Percentiles rank a stretch among this genome's conserved stretches.
These are phyloP conservation scores for Rambutsinella grinnellia DNA, from an alignment of 2,888 invertebrate species.

Conservation along the genomic window DNA sequence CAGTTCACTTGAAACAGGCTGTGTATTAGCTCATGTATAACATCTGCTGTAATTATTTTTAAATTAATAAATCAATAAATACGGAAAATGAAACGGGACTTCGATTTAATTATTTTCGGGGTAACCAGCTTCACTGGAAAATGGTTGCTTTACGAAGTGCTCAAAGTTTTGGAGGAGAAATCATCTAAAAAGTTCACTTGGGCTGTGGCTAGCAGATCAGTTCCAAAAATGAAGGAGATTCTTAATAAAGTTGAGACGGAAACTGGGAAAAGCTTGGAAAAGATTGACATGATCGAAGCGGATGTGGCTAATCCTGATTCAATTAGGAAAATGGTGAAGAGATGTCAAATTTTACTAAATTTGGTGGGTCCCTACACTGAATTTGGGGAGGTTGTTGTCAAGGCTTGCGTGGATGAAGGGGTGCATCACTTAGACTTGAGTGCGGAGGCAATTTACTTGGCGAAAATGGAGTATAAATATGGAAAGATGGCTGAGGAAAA, in stretches of 20 bases:
- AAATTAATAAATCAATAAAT: too few relatives aligned
- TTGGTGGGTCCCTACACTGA: conserved; percentile 93
- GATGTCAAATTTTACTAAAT: conserved; percentile 86
- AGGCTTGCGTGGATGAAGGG: conserved; percentile 85
- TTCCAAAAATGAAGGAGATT: conserved; percentile 73
- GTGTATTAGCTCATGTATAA: too few relatives aligned
- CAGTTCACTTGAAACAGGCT: too few relatives aligned
- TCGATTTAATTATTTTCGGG: conserved; percentile 90
- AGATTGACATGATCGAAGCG: conserved; percentile 60
- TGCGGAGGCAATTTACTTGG: conserved; percentile 75
- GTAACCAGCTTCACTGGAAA: conserved; percentile 95
- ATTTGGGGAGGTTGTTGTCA: conserved; percentile 90
- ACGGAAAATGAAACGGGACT: neutral
- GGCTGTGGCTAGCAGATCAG: conserved; percentile 89
- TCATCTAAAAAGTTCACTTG: conserved; percentile 82
- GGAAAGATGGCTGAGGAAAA: conserved; percentile 80
- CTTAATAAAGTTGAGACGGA: conserved; percentile 71
- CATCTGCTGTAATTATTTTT: too few relatives aligned
- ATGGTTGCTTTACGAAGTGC: conserved; percentile 80
- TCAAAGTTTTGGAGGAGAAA: conserved; percentile 67
- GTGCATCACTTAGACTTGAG: conserved; percentile 90
- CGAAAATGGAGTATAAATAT: conserved; percentile 87
- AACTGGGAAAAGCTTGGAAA: conserved; percentile 46
- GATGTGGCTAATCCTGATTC: conserved; percentile 83
- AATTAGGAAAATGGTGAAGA: conserved; percentile 83